phyloP scores from a whole-genome alignment of 1,140 invertebrate genomes.

The Zaprionus gabonicus region DNA sequence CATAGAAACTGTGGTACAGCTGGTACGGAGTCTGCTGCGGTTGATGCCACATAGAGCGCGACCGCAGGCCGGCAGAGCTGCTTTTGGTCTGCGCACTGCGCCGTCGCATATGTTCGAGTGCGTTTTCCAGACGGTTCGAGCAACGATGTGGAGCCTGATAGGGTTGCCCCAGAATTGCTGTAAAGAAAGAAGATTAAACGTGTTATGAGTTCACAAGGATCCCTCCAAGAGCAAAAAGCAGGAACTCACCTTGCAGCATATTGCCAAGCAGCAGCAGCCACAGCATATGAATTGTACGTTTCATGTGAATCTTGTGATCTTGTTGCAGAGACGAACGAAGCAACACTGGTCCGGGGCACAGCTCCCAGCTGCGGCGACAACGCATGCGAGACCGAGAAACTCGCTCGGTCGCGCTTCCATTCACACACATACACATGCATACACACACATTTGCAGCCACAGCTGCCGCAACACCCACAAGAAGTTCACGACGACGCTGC shows the following conservation, averaged over 20 bases:
- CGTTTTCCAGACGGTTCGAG: slow-evolving; percentile 85
- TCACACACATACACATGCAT: slow-evolving; percentile 47
- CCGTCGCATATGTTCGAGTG: slow-evolving; percentile 85
- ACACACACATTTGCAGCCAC: slow-evolving; percentile 31
- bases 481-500: slow-evolving; percentile 50
- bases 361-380: slow-evolving; percentile 48
- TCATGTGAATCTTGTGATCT: slow-evolving; percentile 11
- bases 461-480: slow-evolving; percentile 41
- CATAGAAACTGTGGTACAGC: slow-evolving; percentile 86
- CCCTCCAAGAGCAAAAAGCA: background rate
- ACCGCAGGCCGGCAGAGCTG: slow-evolving; percentile 40
- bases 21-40: slow-evolving; percentile 85
- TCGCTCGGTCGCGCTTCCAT: slow-evolving; percentile 76
- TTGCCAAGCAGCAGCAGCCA: slow-evolving; percentile 44
- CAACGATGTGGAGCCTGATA: slow-evolving; percentile 80
- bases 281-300: slow-evolving; percentile 13
- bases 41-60: slow-evolving; percentile 75
- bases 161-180: slow-evolving; percentile 56
- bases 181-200: background rate
- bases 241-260: slow-evolving; percentile 54
- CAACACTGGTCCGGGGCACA: slow-evolving; percentile 56
- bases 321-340: slow-evolving; percentile 8
- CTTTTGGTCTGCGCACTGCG: slow-evolving; percentile 81
- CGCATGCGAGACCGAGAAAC: slow-evolving; percentile 69
- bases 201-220: background rate